Base-by-base conservation (phyloP, 2,888 invertebrate genomes). In the Anorthoa munda region DNA sequence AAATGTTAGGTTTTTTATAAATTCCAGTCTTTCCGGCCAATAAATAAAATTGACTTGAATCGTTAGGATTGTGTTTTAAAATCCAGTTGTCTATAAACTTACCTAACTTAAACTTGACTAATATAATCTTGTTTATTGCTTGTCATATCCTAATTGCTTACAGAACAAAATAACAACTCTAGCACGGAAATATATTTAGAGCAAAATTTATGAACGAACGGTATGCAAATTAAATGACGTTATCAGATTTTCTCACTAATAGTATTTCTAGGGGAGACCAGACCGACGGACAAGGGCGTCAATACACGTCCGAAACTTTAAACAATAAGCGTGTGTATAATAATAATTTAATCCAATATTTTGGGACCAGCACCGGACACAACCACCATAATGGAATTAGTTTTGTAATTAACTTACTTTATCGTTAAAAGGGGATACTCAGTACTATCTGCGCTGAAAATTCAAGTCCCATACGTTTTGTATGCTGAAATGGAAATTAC, bases 371-470 rank as follows among this genome's bases (percentile, higher is more conserved):
- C 74, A 77, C 79, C 85, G 85, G 85, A 83, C 87, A 87, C 85
- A 86, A 86, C 87, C 85, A 85, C 88, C 87, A 89, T 93, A 93
- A 93, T 92, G 90, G 92, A 92, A 93, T 93, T 93, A 93, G 93
- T 94, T 93, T 90, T 74, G 90, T 92, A 92, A 93, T 93, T 92
- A 92, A 93, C 89, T 93, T 92, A 91, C 90, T 93, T 92, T 91
- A 91, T 92, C 88, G 89, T 88, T 91, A 89, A 91, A 93, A 93
- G 90, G 92, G 94, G 90, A 87, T 89, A 83, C 82, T 87, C 86
- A 85, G 84, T 83, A 89, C 87, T 91, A 90, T 91, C 88, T 88
- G 89, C 48, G 88, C 85, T 89, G 89, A 89, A 91, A 92, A 93
- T 93, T 92, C 92, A 88, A 90, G 90, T 91, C 91, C 88, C 87